Percentiles rank a stretch among this genome's conserved stretches.
phyloP scores from a whole-genome alignment of 2,888 invertebrate genomes.

The Celastrina argiolus region DNA sequence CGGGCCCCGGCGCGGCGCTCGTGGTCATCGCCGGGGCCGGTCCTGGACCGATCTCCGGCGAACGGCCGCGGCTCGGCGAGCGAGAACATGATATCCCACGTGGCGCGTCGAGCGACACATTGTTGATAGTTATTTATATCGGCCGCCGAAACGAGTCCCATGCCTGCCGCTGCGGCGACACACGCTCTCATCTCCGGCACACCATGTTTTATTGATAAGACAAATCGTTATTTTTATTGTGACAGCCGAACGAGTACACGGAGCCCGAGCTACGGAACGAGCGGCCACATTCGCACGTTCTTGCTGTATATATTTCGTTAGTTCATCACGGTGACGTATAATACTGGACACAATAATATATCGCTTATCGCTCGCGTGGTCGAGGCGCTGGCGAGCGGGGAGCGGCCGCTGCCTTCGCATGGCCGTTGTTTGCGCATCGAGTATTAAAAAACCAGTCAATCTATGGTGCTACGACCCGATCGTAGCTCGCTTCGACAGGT shows the following conservation, averaged over 20 bases:
- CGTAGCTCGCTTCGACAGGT: background rate
- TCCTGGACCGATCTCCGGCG: background rate
- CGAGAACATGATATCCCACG: conserved; percentile 35
- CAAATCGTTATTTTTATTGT: background rate
- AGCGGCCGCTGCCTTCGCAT: too few relatives aligned
- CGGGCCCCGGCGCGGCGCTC: conserved; percentile 44
- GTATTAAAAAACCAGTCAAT: conserved; percentile 7
- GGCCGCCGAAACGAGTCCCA: conserved; percentile 32
- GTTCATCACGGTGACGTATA: background rate
- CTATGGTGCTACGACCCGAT: background rate
- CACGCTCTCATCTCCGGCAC: conserved; percentile 15
- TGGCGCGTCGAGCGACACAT: conserved; percentile 30
- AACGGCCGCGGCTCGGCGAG: background rate
- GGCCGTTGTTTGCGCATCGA: background rate
- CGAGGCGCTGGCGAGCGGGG: background rate
- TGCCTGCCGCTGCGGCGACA: conserved; percentile 25
- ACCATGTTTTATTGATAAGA: background rate
- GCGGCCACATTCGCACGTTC: background rate
- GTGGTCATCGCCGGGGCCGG: background rate
- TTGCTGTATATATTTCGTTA: too few relatives aligned
- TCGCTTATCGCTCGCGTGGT: background rate
- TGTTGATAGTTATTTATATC: conserved; percentile 36
- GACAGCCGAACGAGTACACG: background rate
- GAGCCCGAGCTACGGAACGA: background rate
- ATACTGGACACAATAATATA: background rate